A percentile compares a stretch with the other conserved stretches of the same genome.
phyloP scores from a whole-genome alignment of 2,888 invertebrate genomes.

The Aporophyla nigra region DNA sequence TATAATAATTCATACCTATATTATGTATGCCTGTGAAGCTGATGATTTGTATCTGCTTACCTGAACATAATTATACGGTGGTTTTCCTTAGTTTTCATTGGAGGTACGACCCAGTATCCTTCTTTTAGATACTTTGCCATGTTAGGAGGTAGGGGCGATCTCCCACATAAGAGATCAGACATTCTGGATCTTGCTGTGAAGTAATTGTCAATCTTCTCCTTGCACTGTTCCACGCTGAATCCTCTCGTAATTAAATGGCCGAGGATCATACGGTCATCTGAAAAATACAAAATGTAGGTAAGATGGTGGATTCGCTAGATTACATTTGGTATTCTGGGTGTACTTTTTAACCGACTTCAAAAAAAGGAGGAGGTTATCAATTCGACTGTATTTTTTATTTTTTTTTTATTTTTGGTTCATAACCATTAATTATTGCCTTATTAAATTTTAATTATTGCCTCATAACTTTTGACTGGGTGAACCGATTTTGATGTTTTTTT shows the following conservation, averaged over 20 bases:
- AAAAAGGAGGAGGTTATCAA: too few relatives aligned
- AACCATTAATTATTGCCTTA: too few relatives aligned
- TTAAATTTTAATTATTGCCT: too few relatives aligned
- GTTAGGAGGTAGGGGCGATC: conserved; percentile 37
- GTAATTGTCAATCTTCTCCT: conserved; percentile 72
- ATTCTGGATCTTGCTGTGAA: conserved; percentile 64
- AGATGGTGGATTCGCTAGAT: background rate
- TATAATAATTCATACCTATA: too few relatives aligned
- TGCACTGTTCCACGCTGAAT: conserved; percentile 71
- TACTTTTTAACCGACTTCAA: too few relatives aligned
- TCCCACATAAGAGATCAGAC: conserved; percentile 65
- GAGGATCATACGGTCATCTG: conserved; percentile 70
- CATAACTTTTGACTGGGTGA: too few relatives aligned
- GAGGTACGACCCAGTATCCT: conserved; percentile 55
- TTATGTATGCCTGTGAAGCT: background rate
- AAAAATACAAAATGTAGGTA: conserved; percentile 25
- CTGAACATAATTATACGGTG: conserved; percentile 56
- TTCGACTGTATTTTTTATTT: too few relatives aligned
- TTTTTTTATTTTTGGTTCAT: too few relatives aligned
- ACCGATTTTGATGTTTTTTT: too few relatives aligned
- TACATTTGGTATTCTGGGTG: too few relatives aligned
- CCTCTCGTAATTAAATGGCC: conserved; percentile 66
- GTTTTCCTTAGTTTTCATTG: conserved; percentile 59
- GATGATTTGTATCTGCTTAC: conserved; percentile 19
- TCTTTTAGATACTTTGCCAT: conserved; percentile 46